Base-by-base conservation (phyloP, 2,113 vertebrate species). In the Zapus hudsonius region DNA sequence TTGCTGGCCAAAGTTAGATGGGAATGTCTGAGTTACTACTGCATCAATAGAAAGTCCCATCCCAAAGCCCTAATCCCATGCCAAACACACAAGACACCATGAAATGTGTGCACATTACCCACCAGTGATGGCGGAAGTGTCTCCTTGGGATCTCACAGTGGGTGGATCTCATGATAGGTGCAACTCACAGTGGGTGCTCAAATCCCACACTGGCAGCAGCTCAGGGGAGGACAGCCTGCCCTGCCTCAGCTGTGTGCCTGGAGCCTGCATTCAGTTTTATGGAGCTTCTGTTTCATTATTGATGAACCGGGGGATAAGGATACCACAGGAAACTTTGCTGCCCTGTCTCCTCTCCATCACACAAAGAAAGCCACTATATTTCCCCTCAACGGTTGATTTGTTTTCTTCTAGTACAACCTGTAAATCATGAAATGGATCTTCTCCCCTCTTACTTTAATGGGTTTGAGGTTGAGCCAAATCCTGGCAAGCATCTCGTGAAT, bases 381-480 rank as follows among this genome's bases (percentile, higher is more conserved):
- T 80, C 75, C 76, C 33, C 42, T 74, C 15, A 33, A 67, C 1
- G 7, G 61, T 38, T 85, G 72, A 47, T 64, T 85, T 70, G 23
- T 40, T 93, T 82, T 92, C 59, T 82, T 42, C 73, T 57, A 80
- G 52, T 42, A 69, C 33, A 69, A 47, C 59, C 83, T 88, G 20
- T 90, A 90, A 67, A 61, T 94, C 76, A 88, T 31, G 44, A 94
- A 90, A 12, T 2, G 2, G 42, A 16, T 85, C 22, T 9, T 76
- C 79, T 36, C 33, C 16, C 47, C 29, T 84, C 67, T 83, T 82
- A 55, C 7, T 25, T 79, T 70, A 87, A 87, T 70, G 79, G 84
- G 40, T 63, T 82, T 94, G 85, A 90, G 52, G 72, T 42, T 29
- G 36, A 57, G 73, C 67, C 44, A 93, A 25, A 66, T 90, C 20